Percentiles rank a stretch among this genome's conserved stretches.
phyloP scores from a whole-genome alignment of 2,113 vertebrate species.

The Bubalus kerabau region DNA sequence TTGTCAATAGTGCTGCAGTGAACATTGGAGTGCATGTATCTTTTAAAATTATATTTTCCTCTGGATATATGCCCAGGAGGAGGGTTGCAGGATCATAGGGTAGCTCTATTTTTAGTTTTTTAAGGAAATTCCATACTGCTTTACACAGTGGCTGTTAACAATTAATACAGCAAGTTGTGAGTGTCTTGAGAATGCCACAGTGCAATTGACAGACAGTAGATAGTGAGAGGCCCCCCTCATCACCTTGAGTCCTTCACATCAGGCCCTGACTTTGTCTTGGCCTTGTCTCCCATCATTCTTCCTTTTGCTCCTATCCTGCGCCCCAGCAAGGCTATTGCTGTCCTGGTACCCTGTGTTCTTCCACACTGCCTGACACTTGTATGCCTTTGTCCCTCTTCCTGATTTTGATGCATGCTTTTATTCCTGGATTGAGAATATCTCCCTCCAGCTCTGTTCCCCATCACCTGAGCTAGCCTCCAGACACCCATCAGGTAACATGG shows the following conservation, averaged over 20 bases:
- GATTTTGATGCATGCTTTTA: not conserved
- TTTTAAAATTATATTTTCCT: not conserved
- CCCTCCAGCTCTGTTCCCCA: not conserved
- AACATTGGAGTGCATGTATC: not conserved
- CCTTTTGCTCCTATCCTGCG: not conserved
- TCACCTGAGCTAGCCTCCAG: not conserved
- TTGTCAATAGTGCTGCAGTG: not conserved
- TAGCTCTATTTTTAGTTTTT: not conserved
- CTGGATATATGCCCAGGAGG: not conserved
- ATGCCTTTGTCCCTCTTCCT: not conserved
- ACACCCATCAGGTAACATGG: not conserved
- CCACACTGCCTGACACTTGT: not conserved
- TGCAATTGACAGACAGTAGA: not conserved
- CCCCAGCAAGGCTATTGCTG: not conserved
- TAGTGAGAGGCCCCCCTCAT: not conserved
- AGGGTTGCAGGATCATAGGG: not conserved
- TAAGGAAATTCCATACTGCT: not conserved
- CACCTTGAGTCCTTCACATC: fast-evolving
- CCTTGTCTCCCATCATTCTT: not conserved
- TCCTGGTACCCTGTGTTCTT: not conserved
- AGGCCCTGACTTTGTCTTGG: not conserved
- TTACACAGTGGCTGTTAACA: not conserved
- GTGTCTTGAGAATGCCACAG: not conserved
- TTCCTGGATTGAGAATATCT: not conserved
- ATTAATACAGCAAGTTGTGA: not conserved